A percentile compares a stretch with the other conserved stretches of the same genome.
Evolutionary conservation across 2,888 invertebrate genomes (phyloP).

Genomic region (Bombyx huttoni): DNA sequence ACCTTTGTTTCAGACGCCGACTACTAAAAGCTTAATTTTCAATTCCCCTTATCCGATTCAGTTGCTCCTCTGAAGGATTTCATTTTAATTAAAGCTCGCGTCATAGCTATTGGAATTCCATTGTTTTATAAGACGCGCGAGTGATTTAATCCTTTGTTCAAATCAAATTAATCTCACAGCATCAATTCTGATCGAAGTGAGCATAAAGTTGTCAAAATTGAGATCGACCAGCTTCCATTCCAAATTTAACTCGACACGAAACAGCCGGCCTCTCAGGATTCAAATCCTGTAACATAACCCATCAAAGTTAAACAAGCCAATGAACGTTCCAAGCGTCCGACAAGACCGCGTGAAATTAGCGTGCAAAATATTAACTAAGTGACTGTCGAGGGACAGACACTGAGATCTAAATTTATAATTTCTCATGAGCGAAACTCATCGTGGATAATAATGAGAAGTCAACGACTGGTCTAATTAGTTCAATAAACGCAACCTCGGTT

Average conservation of each 20-base stretch:
- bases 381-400: slow-evolving; percentile 18
- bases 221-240: slow-evolving; percentile 26
- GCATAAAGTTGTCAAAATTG: slow-evolving; percentile 25
- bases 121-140: slow-evolving; percentile 33
- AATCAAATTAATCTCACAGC: slow-evolving; percentile 20
- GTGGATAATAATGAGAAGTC: slow-evolving; percentile 51
- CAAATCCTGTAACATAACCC: slow-evolving; percentile 16
- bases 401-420: slow-evolving; percentile 47
- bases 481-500: slow-evolving; percentile 24
- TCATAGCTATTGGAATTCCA: slow-evolving; percentile 41
- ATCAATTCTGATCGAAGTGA: slow-evolving; percentile 16
- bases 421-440: slow-evolving; percentile 36
- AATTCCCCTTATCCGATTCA: slow-evolving; percentile 58
- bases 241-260: slow-evolving; percentile 27
- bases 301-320: slow-evolving; percentile 30
- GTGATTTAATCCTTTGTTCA: slow-evolving; percentile 20
- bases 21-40: slow-evolving; percentile 58
- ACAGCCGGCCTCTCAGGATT: slow-evolving; percentile 23
- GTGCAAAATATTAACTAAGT: slow-evolving; percentile 18
- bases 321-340: slow-evolving; percentile 27
- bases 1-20: slow-evolving; percentile 52
- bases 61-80: slow-evolving; percentile 60
- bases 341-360: slow-evolving; percentile 22
- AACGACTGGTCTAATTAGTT: slow-evolving; percentile 29
- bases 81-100: slow-evolving; percentile 39